phyloP scores from a whole-genome alignment of 2,113 vertebrate species.

The Mionectes macconnelli region DNA sequence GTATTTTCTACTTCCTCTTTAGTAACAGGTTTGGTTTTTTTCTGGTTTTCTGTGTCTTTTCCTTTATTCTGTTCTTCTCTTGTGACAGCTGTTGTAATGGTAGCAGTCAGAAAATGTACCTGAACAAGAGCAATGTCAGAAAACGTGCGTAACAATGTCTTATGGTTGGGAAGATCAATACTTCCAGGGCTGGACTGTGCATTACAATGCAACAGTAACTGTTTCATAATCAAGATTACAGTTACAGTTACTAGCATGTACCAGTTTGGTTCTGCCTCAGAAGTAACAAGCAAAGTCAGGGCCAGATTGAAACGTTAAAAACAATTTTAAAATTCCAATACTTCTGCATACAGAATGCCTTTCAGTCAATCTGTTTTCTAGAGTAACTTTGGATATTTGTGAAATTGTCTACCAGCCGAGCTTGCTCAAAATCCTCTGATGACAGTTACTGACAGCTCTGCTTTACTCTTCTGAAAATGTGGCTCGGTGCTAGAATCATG shows the following conservation, averaged over 20 bases:
- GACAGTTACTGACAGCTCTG: neutral
- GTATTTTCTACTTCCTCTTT: constrained; percentile 7
- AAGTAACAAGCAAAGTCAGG: neutral
- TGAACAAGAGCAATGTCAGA: neutral
- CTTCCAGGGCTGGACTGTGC: neutral
- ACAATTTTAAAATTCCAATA: neutral
- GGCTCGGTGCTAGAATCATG: neutral
- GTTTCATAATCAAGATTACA: neutral
- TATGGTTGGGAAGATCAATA: neutral
- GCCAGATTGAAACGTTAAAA: neutral
- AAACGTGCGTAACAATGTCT: neutral
- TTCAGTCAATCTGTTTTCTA: neutral
- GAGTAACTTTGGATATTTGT: neutral
- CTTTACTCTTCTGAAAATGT: neutral
- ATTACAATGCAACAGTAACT: neutral
- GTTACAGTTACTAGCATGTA: neutral
- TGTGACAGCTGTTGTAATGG: neutral
- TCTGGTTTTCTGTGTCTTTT: neutral
- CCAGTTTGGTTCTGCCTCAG: neutral
- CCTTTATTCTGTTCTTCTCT: neutral
- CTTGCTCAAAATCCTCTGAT: neutral
- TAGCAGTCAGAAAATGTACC: neutral
- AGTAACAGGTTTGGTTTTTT: neutral
- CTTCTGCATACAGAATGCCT: neutral
- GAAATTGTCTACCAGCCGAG: neutral